Conservation (phyloP, 2,113 vertebrate species). For the Spea multiplicata region DNA sequence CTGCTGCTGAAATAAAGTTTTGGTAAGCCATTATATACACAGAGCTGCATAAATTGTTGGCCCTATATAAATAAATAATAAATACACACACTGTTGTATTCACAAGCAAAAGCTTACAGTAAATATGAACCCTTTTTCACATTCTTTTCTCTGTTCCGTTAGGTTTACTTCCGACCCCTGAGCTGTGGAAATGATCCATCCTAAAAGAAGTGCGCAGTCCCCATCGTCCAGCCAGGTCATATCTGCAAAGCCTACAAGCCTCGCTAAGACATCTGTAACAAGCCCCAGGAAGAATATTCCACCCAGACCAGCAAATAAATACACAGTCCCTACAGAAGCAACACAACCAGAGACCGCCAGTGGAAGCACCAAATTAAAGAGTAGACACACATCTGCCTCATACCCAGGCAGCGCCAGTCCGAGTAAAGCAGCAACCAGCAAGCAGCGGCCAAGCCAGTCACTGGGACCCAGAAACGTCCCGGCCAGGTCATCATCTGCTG, state of each 20-base stretch:
- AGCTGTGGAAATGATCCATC: no score
- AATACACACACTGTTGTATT: no score
- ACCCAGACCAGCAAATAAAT: neutral
- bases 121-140: no score
- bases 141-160: no score
- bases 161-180: no score
- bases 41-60: no score
- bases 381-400: neutral
- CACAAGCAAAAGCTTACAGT: no score
- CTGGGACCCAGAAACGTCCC: neutral
- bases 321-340: no score
- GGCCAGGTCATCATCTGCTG: neutral
- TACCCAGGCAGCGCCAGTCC: neutral
- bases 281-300: neutral
- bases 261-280: neutral
- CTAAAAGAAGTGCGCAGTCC: no score
- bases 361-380: neutral
- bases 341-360: neutral
- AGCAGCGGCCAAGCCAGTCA: neutral
- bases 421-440: neutral
- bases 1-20: no score
- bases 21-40: no score
- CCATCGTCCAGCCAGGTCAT: neutral
- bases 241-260: neutral
- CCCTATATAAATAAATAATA: no score